Base-by-base conservation (phyloP, 2,797 vertebrate species). In the Phrynocephalus forsythii region DNA sequence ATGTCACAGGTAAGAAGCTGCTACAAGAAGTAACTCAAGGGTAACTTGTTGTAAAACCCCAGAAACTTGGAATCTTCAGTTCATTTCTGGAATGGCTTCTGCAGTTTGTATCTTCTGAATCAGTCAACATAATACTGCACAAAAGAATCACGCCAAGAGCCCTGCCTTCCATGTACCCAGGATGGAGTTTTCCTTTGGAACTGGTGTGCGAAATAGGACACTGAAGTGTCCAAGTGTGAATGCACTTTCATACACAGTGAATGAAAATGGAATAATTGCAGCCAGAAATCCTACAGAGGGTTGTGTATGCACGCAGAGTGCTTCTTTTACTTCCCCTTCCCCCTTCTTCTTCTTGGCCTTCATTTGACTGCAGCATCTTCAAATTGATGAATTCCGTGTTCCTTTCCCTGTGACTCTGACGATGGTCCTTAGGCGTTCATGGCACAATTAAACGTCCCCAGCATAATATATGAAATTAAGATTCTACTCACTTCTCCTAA, bases 1-100 rank as follows among this genome's bases (percentile, higher is more conserved):
- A 95, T 28, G 44, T 88, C 87, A 60, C 92, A 18, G 96, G 96
- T 97, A 92, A 15, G 95, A 0, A 30, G 15, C 33, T 3, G 30
- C 30, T 20, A 3, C 22, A 44, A 38, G 26, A 78, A 79, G 63
- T 2, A 28, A 4, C 13, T 5, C 22, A 3, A 30, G 28, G 2
- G 15, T 11, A 8, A 3, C n/a, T 50, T 9, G 0, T 22, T 26
- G 18, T 50, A 33, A 66, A 75, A 11, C 28, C 11, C 26, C 22
- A 2, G 28, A 76, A 66, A 72, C 8, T 15, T 68, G 2, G 38
- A 75, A 33, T 6, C 13, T 4, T 71, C 13, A 0, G 0, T 68
- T 79, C 33, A 67, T 38, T 5, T n/a, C n/a, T 15, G 67, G 71
- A 38, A 33, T 30, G 16, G 13, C 0, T 11, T 9, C 26, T 18